phyloP scores from a whole-genome alignment of 2,113 vertebrate genomes.

The Epinephelus cyanopodus region DNA sequence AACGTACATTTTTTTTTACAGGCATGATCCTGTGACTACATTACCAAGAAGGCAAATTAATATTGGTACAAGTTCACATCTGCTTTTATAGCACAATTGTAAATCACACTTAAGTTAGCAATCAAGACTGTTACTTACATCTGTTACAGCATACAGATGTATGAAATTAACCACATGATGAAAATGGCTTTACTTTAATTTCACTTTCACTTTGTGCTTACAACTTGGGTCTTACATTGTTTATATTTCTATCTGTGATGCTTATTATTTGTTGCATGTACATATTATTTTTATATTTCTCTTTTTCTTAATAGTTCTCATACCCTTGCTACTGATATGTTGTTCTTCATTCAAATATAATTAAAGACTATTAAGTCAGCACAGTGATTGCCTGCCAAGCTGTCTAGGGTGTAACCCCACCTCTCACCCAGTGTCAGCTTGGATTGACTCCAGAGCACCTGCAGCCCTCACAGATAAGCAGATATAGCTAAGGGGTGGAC shows the following conservation, averaged over 20 bases:
- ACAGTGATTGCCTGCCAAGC: too few relatives aligned
- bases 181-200: neutral
- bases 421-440: too few relatives aligned
- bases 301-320: neutral
- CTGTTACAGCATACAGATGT: neutral
- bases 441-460: neutral
- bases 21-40: neutral
- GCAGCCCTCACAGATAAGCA: neutral
- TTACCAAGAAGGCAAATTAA: neutral
- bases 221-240: neutral
- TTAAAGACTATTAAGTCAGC: too few relatives aligned
- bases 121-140: neutral
- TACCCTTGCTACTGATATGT: too few relatives aligned
- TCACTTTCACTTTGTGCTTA: neutral
- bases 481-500: neutral
- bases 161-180: neutral
- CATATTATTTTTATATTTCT: neutral
- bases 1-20: neutral
- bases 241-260: neutral
- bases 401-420: too few relatives aligned
- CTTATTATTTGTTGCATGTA: neutral
- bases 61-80: neutral
- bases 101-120: neutral
- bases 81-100: neutral
- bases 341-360: too few relatives aligned